Percentiles rank a stretch among this genome's conserved stretches.
phyloP scores from a whole-genome alignment of 2,888 invertebrate genomes.

The Hypomecis atomaria region DNA sequence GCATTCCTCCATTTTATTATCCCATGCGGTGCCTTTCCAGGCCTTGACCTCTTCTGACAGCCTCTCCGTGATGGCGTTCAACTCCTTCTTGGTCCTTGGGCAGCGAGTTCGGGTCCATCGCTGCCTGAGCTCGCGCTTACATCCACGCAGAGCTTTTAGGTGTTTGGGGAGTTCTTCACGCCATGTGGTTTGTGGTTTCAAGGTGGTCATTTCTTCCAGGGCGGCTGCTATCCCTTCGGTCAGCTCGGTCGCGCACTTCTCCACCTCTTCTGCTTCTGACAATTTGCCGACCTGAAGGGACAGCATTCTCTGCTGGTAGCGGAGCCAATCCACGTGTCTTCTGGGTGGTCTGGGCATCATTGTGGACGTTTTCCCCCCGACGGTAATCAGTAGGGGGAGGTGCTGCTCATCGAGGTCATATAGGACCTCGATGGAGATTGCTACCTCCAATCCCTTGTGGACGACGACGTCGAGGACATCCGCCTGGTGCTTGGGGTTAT shows the following conservation, averaged over 20 bases:
- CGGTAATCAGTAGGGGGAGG: conserved; percentile 2
- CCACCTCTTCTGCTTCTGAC: conserved; percentile 6
- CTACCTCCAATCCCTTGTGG: not conserved
- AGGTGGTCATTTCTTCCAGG: not conserved
- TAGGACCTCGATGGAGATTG: not conserved
- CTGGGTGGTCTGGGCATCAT: not conserved
- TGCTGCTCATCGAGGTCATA: conserved; percentile 8
- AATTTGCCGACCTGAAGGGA: not conserved
- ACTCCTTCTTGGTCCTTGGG: not conserved
- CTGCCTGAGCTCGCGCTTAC: not conserved
- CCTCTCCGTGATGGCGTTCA: not conserved
- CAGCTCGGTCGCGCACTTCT: not conserved
- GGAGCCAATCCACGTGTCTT: not conserved
- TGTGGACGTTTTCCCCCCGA: not conserved
- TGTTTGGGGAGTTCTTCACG: not conserved
- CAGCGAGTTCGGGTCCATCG: not conserved
- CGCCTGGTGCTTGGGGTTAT: not conserved
- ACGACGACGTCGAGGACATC: conserved; percentile 1
- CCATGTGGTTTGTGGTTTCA: fast-evolving
- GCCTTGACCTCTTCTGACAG: not conserved
- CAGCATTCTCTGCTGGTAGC: not conserved
- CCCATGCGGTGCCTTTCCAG: not conserved
- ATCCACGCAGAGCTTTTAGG: not conserved
- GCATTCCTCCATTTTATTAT: not conserved
- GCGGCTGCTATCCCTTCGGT: not conserved